These are phyloP conservation scores for Choloepus hoffmanni DNA, from an alignment of 2,113 vertebrate genomes.

Conservation along the genomic window DNA sequence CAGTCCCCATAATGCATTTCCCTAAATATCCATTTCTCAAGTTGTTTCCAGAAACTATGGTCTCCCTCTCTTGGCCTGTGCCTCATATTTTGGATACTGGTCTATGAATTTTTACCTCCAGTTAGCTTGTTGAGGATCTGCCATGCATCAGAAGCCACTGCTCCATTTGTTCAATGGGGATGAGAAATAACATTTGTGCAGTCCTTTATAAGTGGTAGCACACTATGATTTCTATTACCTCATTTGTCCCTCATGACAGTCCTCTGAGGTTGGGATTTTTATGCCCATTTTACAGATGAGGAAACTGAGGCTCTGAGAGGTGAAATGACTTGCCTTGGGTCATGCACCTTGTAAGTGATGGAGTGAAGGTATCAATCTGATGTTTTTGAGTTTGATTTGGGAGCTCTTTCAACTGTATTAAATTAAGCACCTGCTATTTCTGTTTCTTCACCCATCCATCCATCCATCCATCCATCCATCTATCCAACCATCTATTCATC, in stretches of 20 bases:
- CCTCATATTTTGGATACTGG: neutral
- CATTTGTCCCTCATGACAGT: neutral
- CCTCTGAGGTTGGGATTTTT: neutral
- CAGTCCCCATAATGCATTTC: no score
- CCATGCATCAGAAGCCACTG: no score
- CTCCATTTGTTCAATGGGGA: neutral
- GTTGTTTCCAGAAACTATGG: neutral
- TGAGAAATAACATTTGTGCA: no score
- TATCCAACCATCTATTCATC: no score
- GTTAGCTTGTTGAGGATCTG: neutral
- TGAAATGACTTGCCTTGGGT: neutral
- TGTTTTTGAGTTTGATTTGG: neutral
- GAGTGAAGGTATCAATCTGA: neutral
- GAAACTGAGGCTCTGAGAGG: neutral
- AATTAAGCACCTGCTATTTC: neutral
- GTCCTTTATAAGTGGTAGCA: fast-evolving
- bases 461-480: neutral
- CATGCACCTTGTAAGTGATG: neutral
- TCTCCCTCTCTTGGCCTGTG: neutral
- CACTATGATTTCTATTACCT: fast-evolving
- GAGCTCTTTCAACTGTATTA: neutral
- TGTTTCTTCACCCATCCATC: no score
- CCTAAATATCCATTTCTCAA: neutral
- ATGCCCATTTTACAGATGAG: neutral
- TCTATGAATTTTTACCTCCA: neutral